Conservation (phyloP, 2,113 vertebrate genomes). For the Callionymus lyra region DNA sequence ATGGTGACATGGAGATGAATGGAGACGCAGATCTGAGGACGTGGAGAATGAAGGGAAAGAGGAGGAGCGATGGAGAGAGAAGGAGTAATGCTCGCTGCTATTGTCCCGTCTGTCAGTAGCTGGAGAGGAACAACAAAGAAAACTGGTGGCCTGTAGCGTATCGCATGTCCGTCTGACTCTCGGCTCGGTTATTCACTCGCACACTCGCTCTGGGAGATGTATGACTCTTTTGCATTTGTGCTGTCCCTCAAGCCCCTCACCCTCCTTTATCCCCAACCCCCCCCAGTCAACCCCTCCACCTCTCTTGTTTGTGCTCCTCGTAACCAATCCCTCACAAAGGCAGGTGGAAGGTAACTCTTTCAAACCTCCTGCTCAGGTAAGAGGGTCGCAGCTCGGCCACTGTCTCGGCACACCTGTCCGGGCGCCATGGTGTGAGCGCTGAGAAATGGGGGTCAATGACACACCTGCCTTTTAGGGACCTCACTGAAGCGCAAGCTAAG, state of each 20-base stretch:
- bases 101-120: conserved; percentile 61
- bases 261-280: conserved; percentile 1
- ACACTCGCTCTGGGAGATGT: conserved; percentile 28
- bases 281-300: not conserved
- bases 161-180: conserved; percentile 54
- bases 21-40: conserved; percentile 19
- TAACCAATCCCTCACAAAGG: conserved; percentile 16
- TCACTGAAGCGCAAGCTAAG: conserved; percentile 6
- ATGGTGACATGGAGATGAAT: conserved; percentile 23
- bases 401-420: conserved; percentile 46
- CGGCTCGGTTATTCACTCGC: conserved; percentile 37
- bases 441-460: conserved; percentile 5
- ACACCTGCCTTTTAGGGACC: conserved; percentile 38
- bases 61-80: conserved; percentile 27
- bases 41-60: conserved; percentile 30
- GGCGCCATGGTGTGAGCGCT: conserved; percentile 23
- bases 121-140: conserved; percentile 53
- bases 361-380: conserved; percentile 16
- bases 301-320: conserved; percentile 5
- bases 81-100: conserved; percentile 48
- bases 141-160: conserved; percentile 49
- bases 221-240: conserved; percentile 30
- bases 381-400: conserved; percentile 44
- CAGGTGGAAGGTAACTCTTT: conserved; percentile 21
- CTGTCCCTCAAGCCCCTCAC: conserved; percentile 2